Percentiles rank a stretch among this genome's conserved stretches.
phyloP scores from a whole-genome alignment of 2,888 invertebrate genomes.

The Hoplodrina blanda region DNA sequence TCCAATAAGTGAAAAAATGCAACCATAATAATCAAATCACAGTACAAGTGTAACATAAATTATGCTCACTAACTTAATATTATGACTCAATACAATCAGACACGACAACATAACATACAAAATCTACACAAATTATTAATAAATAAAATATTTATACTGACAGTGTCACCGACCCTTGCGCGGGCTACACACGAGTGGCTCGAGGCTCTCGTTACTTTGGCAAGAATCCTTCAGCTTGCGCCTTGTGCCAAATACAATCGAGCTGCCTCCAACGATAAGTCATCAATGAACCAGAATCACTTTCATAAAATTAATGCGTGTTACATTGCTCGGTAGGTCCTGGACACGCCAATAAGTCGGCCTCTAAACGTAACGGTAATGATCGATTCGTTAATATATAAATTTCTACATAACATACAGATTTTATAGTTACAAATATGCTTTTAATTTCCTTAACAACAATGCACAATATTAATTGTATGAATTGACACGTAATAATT shows the following conservation, averaged over 20 bases:
- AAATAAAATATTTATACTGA: slow-evolving; percentile 78
- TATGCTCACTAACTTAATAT: slow-evolving; percentile 88
- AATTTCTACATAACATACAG: slow-evolving; percentile 87
- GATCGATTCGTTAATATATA: slow-evolving; percentile 80
- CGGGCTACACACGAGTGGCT: slow-evolving; percentile 51
- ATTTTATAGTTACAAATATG: slow-evolving; percentile 86
- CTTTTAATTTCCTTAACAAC: slow-evolving; percentile 85
- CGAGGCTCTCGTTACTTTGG: slow-evolving; percentile 49
- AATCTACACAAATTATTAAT: slow-evolving; percentile 79
- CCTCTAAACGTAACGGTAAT: slow-evolving; percentile 76
- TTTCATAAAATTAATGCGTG: slow-evolving; percentile 58
- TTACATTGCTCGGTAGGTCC: slow-evolving; percentile 64
- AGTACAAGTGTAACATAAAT: slow-evolving; percentile 86
- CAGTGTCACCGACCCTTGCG: slow-evolving; percentile 71
- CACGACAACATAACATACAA: slow-evolving; percentile 81
- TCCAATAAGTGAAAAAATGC: slow-evolving; percentile 83
- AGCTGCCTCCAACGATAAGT: slow-evolving; percentile 42
- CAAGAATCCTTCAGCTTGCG: slow-evolving; percentile 55
- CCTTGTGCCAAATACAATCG: slow-evolving; percentile 39
- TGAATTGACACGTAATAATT: slow-evolving; percentile 89
- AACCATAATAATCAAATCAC: slow-evolving; percentile 88
- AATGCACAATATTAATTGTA: slow-evolving; percentile 88
- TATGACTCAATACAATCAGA: slow-evolving; percentile 86
- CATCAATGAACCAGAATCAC: slow-evolving; percentile 52
- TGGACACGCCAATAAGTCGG: slow-evolving; percentile 73